A percentile compares a stretch with the other conserved stretches of the same genome.
Evolutionary conservation across 2,797 vertebrate species (phyloP).

Genomic region (Chelonia mydas): DNA sequence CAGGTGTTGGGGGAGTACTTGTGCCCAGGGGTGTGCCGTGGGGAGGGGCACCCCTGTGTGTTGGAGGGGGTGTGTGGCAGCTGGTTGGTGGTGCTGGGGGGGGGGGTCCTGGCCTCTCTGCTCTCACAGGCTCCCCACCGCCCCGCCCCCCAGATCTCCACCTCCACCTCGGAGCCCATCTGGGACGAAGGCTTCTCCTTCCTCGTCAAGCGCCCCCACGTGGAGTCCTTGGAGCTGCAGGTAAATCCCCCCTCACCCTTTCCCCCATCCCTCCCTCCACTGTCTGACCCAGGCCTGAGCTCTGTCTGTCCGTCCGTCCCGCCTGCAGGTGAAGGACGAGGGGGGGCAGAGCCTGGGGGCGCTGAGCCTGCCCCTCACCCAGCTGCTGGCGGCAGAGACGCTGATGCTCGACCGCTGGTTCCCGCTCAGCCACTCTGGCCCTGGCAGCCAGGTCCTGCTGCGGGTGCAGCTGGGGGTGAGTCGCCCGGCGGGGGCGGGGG

Average conservation of each 20-base stretch:
- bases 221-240: slow-evolving; percentile 88
- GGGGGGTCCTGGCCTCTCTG: not conserved
- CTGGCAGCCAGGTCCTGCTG: slow-evolving; percentile 88
- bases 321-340: slow-evolving; percentile 74
- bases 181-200: slow-evolving; percentile 92
- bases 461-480: slow-evolving; percentile 89
- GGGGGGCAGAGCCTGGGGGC: slow-evolving; percentile 81
- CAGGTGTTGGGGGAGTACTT: not conserved
- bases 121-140: fast-evolving
- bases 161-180: slow-evolving; percentile 86
- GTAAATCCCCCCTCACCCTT: too few species aligned
- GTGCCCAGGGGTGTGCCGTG: too few species aligned
- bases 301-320: not conserved
- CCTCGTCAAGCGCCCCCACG: slow-evolving; percentile 87
- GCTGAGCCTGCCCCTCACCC: slow-evolving; percentile 84
- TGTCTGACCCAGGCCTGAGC: not conserved
- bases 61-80: not conserved
- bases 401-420: slow-evolving; percentile 90
- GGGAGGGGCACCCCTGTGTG: too few species aligned
- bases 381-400: slow-evolving; percentile 83
- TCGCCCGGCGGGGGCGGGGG: not conserved
- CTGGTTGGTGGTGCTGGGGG: fast-evolving
- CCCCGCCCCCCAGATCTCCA: slow-evolving; percentile 77
- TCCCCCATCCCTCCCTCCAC: too few species aligned
- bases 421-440: slow-evolving; percentile 81